Conservation (phyloP, 37 sponge, comb jelly and placozoan species). For the Theonella swinhoei region DNA sequence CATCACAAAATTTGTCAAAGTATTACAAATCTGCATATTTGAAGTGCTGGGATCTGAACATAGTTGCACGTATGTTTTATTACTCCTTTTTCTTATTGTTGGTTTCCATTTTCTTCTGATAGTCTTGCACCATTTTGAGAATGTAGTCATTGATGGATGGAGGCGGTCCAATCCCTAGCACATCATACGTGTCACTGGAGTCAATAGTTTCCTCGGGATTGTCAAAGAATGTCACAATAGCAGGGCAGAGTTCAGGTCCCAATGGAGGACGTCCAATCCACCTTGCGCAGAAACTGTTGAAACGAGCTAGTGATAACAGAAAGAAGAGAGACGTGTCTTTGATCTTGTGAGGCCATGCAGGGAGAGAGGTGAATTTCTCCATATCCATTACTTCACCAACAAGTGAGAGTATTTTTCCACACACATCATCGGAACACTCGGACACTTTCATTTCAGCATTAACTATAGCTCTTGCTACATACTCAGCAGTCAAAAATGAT, state of each 20-base stretch:
- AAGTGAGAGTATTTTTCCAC: slow-evolving; percentile 40
- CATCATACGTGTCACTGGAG: not conserved
- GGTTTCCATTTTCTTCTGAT: slow-evolving; percentile 5
- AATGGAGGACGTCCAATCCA: slow-evolving; percentile 59
- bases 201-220: slow-evolving; percentile 24
- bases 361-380: slow-evolving; percentile 36
- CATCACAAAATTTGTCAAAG: too few relatives aligned
- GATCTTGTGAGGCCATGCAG: slow-evolving; percentile 59
- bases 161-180: slow-evolving; percentile 44
- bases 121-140: slow-evolving; percentile 19
- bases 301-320: slow-evolving; percentile 8
- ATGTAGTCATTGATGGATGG: slow-evolving; percentile 43
- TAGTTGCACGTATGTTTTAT: too few relatives aligned
- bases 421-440: slow-evolving; percentile 11
- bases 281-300: slow-evolving; percentile 55
- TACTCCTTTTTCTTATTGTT: too few relatives aligned
- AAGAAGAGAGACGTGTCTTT: slow-evolving; percentile 8
- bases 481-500: slow-evolving; percentile 44
- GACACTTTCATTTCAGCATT: slow-evolving; percentile 56
- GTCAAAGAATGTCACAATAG: slow-evolving; percentile 22
- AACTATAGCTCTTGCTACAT: slow-evolving; percentile 30
- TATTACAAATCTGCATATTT: too few relatives aligned
- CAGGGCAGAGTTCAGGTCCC: slow-evolving; percentile 49
- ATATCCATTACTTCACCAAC: slow-evolving; percentile 54
- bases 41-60: too few relatives aligned